Percentiles rank a stretch among this genome's conserved stretches.
phyloP scores from a whole-genome alignment of 2,113 vertebrate species.

The Hyperopisus bebe region DNA sequence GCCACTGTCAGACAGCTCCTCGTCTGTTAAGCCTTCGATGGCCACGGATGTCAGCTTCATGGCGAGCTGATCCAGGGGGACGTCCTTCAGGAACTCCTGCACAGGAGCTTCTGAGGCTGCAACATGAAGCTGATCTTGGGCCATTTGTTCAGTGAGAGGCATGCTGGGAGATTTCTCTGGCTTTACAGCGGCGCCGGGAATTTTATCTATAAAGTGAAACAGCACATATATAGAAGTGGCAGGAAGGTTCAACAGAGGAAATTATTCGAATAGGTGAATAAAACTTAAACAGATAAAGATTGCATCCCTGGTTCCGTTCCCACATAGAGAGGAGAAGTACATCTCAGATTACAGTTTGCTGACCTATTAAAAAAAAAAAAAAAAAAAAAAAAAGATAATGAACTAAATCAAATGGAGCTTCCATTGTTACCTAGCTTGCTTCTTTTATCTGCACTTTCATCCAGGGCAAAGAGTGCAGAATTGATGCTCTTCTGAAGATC shows the following conservation, averaged over 20 bases:
- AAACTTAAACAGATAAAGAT: not conserved
- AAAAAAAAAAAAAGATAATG: not conserved
- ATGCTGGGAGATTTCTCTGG: conserved; percentile 56
- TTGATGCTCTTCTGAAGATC: conserved; percentile 84
- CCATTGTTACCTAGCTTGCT: conserved; percentile 67
- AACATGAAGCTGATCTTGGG: conserved; percentile 46
- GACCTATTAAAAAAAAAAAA: not conserved
- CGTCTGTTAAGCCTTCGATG: conserved; percentile 87
- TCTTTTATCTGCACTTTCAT: conserved; percentile 78
- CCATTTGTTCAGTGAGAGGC: conserved; percentile 41
- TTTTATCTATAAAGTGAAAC: conserved; percentile 16
- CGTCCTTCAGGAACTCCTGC: conserved; percentile 53
- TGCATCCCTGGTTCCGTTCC: not conserved
- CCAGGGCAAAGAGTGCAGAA: conserved; percentile 74
- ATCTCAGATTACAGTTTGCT: not conserved
- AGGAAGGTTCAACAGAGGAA: not conserved
- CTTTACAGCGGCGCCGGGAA: conserved; percentile 48
- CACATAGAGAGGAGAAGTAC: not conserved
- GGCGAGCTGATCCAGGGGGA: conserved; percentile 65
- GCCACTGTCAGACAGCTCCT: conserved; percentile 86
- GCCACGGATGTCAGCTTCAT: conserved; percentile 69
- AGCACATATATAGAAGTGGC: not conserved
- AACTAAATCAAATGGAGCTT: not conserved
- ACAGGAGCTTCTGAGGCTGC: conserved; percentile 47
- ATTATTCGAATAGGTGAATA: not conserved